Base-by-base conservation (phyloP, 2,888 invertebrate species). In the Cristatella mucedo region DNA sequence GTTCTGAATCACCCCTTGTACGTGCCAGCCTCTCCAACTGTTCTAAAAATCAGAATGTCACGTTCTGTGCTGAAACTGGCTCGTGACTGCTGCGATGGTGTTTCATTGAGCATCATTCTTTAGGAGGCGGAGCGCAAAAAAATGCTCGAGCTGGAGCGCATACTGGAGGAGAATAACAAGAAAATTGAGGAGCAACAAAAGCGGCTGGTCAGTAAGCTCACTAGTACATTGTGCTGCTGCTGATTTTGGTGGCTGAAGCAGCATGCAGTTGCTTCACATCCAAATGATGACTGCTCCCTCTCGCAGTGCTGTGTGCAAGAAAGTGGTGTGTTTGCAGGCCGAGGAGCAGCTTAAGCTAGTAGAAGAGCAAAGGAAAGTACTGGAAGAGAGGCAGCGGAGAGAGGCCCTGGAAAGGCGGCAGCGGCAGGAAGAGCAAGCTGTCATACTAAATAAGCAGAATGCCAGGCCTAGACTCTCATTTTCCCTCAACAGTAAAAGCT, bases 51-150 rank as follows among this genome's bases (percentile, higher is more conserved):
- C n/a, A n/a, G n/a, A n/a, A n/a, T 30, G 5, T 30, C 5, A 15
- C 30, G 16, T 16, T 5, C 30, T 5, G 3, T 18, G 30, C 18
- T 18, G 30, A 5, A 11, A 5, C 36, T n/a, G n/a, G n/a, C n/a
- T n/a, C n/a, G n/a, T n/a, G n/a, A n/a, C n/a, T n/a, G n/a, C n/a
- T n/a, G n/a, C n/a, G n/a, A n/a, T n/a, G n/a, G n/a, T n/a, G n/a
- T n/a, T n/a, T n/a, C n/a, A n/a, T n/a, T n/a, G n/a, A n/a, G n/a
- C n/a, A n/a, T n/a, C n/a, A n/a, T 58, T 57, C 64, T 67, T 47
- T 82, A 93, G 91, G 91, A 89, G 75, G 89, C 87, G 76, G 91
- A 93, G 74, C 77, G 78, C 70, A 78, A 80, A 72, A 89, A 91
- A 73, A 79, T 86, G 59, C 82, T 85, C 75, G 85, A 87, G 71